Base-by-base conservation (phyloP, 1,140 invertebrate species). In the Brachionus rubens region DNA sequence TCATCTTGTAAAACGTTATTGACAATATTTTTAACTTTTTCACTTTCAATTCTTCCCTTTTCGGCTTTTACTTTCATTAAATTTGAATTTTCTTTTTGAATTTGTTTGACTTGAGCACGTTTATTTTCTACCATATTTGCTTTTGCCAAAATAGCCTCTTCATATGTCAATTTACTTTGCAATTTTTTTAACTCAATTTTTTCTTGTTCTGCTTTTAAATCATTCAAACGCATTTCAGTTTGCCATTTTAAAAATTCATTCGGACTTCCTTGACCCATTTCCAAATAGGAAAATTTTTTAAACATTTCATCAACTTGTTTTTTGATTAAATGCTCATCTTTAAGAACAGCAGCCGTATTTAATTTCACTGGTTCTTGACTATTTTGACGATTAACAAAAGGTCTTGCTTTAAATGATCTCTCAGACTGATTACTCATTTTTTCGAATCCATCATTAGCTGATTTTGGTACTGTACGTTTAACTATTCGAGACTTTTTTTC, bases 221-320 rank as follows among this genome's bases (percentile, higher is more conserved):
- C 84, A 59, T 80, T 78, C 75, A 80, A 77, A 46, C 79, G 80
- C 82, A 83, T 84, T 19, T 80, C 80, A 24, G 77, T 75, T 79
- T 85, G 84, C 84, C 84, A 85, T 77, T 82, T 80, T n/a, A 80
- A 54, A 77, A 84, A 85, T 14, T 81, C 80, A 33, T 78, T 79
- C 4, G 80, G 77, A 78, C 83, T 82, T 68, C 79, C 79, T 1
- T 80, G 81, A 26, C 83, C 83, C 33, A 82, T 81, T 77, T 85
- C 83, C 24, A 84, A 72, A 54, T 75, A 43, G 19, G 10, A n/a
- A 16, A 75, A 59, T 40, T 56, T 41, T 54, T 48, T 43, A 14
- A 54, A 24, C 30, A 75, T 79, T 33, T 84, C 80, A 12, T 80
- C 79, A 76, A 84, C 82, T 76, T 79, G 78, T 76, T 81, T 80